Evolutionary conservation across 2,797 vertebrate species (phyloP).

Genomic region (Phalanger gymnotis): DNA sequence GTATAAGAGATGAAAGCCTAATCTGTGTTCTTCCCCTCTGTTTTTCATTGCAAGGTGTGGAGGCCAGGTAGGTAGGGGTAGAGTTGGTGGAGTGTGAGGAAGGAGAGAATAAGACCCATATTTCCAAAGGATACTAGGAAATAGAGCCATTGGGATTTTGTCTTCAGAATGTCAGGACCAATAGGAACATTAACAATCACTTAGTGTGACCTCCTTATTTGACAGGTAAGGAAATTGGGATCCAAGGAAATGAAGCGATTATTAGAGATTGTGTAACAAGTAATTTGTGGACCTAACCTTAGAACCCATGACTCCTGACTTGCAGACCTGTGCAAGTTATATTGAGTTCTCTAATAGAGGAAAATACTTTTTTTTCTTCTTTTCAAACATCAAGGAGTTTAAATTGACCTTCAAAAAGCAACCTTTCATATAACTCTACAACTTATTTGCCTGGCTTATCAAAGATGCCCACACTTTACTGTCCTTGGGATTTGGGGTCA

Average conservation of each 20-base stretch:
- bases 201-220: not conserved
- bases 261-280: not conserved
- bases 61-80: not conserved
- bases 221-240: not conserved
- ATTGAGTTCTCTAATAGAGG: not conserved
- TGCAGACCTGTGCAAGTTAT: not conserved
- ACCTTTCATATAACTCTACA: not conserved
- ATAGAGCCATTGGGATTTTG: not conserved
- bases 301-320: not conserved
- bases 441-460: not conserved
- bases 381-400: not conserved
- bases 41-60: conserved; percentile 2
- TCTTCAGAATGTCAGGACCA: not conserved
- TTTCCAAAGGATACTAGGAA: not conserved
- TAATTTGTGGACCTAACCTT: not conserved
- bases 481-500: not conserved
- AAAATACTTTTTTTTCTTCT: not conserved
- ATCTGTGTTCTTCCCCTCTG: not conserved
- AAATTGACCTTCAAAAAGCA: not conserved
- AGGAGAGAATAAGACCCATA: not conserved
- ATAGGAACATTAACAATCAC: not conserved
- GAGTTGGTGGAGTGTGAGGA: not conserved
- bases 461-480: not conserved
- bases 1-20: conserved; percentile 38
- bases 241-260: not conserved